A percentile compares a stretch with the other conserved stretches of the same genome.
Conservation (phyloP, 2,113 vertebrate genomes). For the Sylvilagus bachmani region DNA sequence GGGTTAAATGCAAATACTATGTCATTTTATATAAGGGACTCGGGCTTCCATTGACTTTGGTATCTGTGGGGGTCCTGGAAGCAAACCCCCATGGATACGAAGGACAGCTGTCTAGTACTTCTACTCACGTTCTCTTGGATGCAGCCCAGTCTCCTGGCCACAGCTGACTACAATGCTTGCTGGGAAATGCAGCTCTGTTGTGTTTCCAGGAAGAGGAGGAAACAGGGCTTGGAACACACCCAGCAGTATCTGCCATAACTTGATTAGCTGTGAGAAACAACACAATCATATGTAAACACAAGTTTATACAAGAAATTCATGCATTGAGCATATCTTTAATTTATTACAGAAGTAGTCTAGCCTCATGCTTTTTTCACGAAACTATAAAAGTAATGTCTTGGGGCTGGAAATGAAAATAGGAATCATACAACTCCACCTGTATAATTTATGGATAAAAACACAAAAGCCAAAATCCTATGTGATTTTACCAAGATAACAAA, state of each 20-base stretch:
- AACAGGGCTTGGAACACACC: background rate
- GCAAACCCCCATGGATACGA: background rate
- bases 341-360: background rate
- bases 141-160: background rate
- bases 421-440: background rate
- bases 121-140: background rate
- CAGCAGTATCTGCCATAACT: background rate
- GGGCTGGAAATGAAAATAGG: conserved; percentile 16
- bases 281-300: background rate
- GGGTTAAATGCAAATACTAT: background rate
- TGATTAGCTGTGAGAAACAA: background rate
- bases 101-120: background rate
- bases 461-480: background rate
- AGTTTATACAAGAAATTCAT: background rate
- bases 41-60: background rate
- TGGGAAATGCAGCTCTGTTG: background rate
- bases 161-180: background rate
- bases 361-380: conserved; percentile 34
- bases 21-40: background rate
- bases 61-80: background rate
- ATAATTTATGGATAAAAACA: conserved; percentile 10
- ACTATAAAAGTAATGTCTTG: background rate
- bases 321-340: background rate
- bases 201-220: background rate
- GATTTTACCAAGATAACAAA: conserved; percentile 23